Conservation (phyloP, 2,797 vertebrate species). For the Hippocampus kuda region DNA sequence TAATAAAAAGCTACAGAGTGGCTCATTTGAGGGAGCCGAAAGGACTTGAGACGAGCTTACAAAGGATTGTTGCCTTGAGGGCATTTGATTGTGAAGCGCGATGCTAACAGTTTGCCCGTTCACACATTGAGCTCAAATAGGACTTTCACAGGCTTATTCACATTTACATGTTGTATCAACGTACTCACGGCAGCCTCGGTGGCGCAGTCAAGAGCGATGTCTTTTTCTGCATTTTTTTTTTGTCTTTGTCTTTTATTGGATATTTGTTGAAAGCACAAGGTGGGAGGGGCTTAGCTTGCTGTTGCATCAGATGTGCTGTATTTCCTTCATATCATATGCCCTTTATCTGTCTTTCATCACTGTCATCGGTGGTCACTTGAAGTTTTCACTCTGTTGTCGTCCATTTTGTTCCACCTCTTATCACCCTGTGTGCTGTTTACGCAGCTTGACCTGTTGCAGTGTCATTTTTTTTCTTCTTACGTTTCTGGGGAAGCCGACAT, state of each 20-base stretch:
- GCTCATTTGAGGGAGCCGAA: slow-evolving; percentile 30
- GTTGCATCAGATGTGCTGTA: neutral
- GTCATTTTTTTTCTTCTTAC: neutral
- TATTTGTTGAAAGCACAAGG: neutral
- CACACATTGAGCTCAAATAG: slow-evolving; percentile 21
- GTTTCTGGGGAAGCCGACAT: neutral
- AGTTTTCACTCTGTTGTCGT: neutral
- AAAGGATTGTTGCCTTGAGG: slow-evolving; percentile 16
- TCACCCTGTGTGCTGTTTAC: neutral
- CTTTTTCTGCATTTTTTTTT: neutral
- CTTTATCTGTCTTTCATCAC: neutral
- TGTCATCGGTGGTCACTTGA: neutral
- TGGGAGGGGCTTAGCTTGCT: neutral
- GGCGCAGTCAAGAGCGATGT: neutral
- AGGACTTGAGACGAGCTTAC: slow-evolving; percentile 24
- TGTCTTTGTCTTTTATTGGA: no score
- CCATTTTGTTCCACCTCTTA: neutral
- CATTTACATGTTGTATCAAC: slow-evolving; percentile 9
- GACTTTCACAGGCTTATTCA: slow-evolving; percentile 16
- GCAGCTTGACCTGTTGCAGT: slow-evolving; percentile 7
- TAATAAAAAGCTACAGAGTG: slow-evolving; percentile 24
- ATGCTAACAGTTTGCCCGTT: slow-evolving; percentile 25
- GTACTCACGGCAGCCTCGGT: slow-evolving; percentile 7
- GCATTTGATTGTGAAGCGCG: slow-evolving; percentile 25
- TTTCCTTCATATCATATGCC: neutral